Conservation (phyloP, 2,888 invertebrate species). For the Ctena decussata region DNA sequence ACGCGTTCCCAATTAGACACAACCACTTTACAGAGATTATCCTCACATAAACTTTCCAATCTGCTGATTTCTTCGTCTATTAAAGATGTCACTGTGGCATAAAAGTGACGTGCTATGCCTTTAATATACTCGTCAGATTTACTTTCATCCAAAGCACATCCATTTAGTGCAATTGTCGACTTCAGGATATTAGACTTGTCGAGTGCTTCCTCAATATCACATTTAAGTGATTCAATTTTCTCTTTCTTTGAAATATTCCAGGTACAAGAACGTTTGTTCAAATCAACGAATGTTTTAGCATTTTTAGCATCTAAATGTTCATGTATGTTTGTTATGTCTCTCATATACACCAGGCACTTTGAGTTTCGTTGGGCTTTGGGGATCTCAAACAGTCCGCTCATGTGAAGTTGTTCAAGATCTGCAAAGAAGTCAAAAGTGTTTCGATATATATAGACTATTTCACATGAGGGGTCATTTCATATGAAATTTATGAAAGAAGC, state of each 20-base stretch:
- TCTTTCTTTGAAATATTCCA: conserved; percentile 27
- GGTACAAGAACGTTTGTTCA: conserved; percentile 12
- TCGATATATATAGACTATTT: too few relatives aligned
- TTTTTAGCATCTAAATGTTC: conserved; percentile 58
- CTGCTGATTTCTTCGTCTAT: conserved; percentile 70
- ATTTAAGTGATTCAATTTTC: conserved; percentile 22
- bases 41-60: conserved; percentile 55
- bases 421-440: conserved; percentile 22
- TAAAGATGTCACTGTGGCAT: conserved; percentile 65
- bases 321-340: conserved; percentile 61
- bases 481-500: too few relatives aligned
- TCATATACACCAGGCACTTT: conserved; percentile 68
- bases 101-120: conserved; percentile 71
- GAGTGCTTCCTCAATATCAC: conserved; percentile 27
- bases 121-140: conserved; percentile 69
- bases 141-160: conserved; percentile 52
- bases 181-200: conserved; percentile 44
- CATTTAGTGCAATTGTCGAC: conserved; percentile 54
- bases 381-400: conserved; percentile 65
- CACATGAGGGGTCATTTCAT: too few relatives aligned
- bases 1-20: conserved; percentile 73
- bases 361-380: conserved; percentile 32
- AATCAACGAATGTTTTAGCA: conserved; percentile 58
- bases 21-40: conserved; percentile 75
- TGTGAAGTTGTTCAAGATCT: conserved; percentile 73